Evolutionary conservation across 1,140 invertebrate genomes (phyloP), one percentile per base, ranked within the genome.

Genomic region (Drosophila willistoni): DNA sequence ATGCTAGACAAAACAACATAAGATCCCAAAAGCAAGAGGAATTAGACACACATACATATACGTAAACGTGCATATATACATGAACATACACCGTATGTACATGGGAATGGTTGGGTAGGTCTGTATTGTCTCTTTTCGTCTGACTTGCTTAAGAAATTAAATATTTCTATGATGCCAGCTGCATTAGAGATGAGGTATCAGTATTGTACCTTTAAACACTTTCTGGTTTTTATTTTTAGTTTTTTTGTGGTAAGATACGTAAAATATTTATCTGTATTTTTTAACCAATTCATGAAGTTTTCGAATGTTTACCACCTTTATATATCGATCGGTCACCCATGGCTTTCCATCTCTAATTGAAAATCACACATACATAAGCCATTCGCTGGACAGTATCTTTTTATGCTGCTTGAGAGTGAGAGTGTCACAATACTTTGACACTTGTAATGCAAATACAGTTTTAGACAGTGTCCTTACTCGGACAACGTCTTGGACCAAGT

Each of bases 401-500:
- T 6, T n/a, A 22, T 4, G 9, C 14, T 17, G 10, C 56, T 33
- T 57, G 42, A 44, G 41, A 63, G 14, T 63, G 7, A 56, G 61
- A 65, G 60, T 73, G 67, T 77, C 55, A 70, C 70, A 89, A 83
- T 84, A 84, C 84, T 87, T 89, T 87, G 84, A 89, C 84, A 87
- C 84, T 87, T 87, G 84, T 74, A 87, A 89, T 89, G 84, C 84
- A 87, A 80, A 87, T 87, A 87, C 89, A 87, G 89, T 87, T 67
- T 67, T 47, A 54, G 68, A 69, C 65, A 72, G 65, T 76, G 75
- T 78, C 73, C 82, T 56, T 22, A 61, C 56, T 67, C 41, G 64
- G 61, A 41, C 61, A 66, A 3, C 10, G 25, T 12, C 13, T 33
- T 25, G 12, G n/a, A 17, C 10, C 41, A 62, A 29, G 6, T 57